Conservation (phyloP, 2,888 invertebrate species). For the Dryocosmus kuriphilus region DNA sequence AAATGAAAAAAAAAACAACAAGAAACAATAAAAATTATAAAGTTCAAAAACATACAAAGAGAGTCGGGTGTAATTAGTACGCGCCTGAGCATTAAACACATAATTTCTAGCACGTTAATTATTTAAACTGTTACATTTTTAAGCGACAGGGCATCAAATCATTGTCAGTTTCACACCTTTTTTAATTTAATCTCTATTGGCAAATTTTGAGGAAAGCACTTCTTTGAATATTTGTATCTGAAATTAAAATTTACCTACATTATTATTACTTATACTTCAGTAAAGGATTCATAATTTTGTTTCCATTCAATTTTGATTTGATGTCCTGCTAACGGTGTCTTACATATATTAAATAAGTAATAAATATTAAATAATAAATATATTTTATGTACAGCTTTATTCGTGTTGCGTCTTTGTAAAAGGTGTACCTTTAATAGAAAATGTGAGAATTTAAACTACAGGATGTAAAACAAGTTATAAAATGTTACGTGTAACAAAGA, state of each 20-base stretch:
- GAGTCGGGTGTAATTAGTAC: constrained; percentile 6
- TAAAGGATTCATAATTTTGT: not conserved
- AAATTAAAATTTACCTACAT: not conserved
- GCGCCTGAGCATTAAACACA: constrained; percentile 27
- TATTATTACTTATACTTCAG: not conserved
- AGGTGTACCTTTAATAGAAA: constrained; percentile 21
- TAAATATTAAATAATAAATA: constrained; percentile 26
- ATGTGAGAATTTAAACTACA: constrained; percentile 14
- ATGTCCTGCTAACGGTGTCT: constrained; percentile 39
- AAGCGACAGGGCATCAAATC: constrained; percentile 26
- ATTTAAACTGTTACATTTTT: constrained; percentile 4
- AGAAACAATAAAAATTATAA: constrained; percentile 10
- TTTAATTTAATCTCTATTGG: not conserved
- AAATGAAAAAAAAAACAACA: constrained; percentile 26
- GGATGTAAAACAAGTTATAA: constrained; percentile 6
- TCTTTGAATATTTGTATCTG: not conserved
- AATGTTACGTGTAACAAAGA: constrained; percentile 19
- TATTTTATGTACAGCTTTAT: constrained; percentile 40
- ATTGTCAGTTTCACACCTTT: not conserved
- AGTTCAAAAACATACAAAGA: constrained; percentile 19
- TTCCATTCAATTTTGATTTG: constrained; percentile 15
- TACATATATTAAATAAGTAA: constrained; percentile 30
- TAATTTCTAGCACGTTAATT: constrained; percentile 25
- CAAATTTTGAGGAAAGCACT: not conserved
- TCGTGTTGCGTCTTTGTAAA: constrained; percentile 35